phyloP scores from a whole-genome alignment of 2,113 vertebrate genomes.

The Bothrops jararaca region DNA sequence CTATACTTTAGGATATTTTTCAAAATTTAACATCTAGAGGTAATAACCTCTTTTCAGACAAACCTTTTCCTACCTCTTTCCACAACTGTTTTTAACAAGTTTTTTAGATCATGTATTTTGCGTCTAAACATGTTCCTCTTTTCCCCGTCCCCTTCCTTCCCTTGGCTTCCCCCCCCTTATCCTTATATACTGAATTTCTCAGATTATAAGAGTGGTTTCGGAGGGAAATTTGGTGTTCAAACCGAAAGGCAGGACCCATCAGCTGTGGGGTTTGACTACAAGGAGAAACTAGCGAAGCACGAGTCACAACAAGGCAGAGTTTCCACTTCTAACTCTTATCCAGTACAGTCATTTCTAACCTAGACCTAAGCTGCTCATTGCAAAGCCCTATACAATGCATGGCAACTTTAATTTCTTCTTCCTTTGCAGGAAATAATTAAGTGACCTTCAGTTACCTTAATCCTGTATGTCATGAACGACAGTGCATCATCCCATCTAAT shows the following conservation, averaged over 20 bases:
- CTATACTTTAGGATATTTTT: background rate
- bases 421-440: background rate
- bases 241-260: constrained; percentile 84
- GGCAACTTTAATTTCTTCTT: constrained; percentile 20
- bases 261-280: constrained; percentile 88
- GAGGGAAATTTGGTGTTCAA: constrained; percentile 87
- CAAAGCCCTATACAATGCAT: constrained; percentile 7
- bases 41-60: background rate
- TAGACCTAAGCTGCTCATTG: constrained; percentile 55
- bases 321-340: constrained; percentile 47
- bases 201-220: constrained; percentile 93
- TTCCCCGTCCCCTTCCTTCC: constrained; percentile 32
- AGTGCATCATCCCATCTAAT: background rate
- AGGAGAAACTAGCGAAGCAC: constrained; percentile 87
- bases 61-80: background rate
- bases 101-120: constrained; percentile 2
- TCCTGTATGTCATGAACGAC: background rate
- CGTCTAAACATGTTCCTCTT: constrained; percentile 44
- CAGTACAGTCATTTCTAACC: constrained; percentile 56
- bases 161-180: constrained; percentile 2
- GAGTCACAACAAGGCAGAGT: constrained; percentile 88
- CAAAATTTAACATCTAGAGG: background rate
- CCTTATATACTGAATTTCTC: constrained; percentile 69
- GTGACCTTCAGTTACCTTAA: background rate
- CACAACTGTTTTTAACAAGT: constrained; percentile 19